A percentile compares a stretch with the other conserved stretches of the same genome.
Conservation (phyloP, 2,888 invertebrate species). For the Spilarctia lutea region DNA sequence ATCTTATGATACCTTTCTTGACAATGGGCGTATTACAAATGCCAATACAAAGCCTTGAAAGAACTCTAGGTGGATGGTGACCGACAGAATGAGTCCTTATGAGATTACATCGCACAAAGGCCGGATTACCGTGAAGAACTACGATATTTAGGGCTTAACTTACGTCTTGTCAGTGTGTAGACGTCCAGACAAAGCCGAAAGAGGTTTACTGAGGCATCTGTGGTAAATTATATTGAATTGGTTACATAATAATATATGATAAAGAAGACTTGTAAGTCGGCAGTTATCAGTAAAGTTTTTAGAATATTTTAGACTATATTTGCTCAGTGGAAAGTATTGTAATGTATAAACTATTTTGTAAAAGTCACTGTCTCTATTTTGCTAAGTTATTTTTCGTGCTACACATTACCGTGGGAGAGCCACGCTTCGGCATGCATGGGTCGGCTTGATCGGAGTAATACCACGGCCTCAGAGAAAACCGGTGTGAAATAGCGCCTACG, state of each 20-base stretch:
- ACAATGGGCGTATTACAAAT: constrained; percentile 74
- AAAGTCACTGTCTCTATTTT: too few species aligned
- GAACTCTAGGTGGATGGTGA: constrained; percentile 62
- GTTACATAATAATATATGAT: neutral
- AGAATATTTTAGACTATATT: neutral
- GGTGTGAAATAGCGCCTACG: too few species aligned
- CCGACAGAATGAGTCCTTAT: constrained; percentile 69
- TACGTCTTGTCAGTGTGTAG: constrained; percentile 55
- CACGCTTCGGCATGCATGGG: too few species aligned
- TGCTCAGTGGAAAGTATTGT: neutral
- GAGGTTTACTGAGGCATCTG: constrained; percentile 46
- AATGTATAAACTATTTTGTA: too few species aligned
- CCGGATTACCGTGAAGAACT: constrained; percentile 69
- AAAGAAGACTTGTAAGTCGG: neutral
- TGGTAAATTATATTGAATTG: constrained; percentile 20
- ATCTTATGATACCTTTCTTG: constrained; percentile 28
- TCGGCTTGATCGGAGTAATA: too few species aligned
- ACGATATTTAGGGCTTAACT: constrained; percentile 79
- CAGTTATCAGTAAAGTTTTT: neutral
- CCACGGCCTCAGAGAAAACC: too few species aligned
- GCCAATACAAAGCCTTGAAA: constrained; percentile 80
- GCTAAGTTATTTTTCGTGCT: too few species aligned
- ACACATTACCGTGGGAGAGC: too few species aligned
- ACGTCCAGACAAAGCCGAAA: constrained; percentile 35
- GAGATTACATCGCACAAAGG: constrained; percentile 79